Percentiles rank a stretch among this genome's conserved stretches.
Conservation (phyloP, 2,888 invertebrate genomes). For the Craniophora ligustri region DNA sequence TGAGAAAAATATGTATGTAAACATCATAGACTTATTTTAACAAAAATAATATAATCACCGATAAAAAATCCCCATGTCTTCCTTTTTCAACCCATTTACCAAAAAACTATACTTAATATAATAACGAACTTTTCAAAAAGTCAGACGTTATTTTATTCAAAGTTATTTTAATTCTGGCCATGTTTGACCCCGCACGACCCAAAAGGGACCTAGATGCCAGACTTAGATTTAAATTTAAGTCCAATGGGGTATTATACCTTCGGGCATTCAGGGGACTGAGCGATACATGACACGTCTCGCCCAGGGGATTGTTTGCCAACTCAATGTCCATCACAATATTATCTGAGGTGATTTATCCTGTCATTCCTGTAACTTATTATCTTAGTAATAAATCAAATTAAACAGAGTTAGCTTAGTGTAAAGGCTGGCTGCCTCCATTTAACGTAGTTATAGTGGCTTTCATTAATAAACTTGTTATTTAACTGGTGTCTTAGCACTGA, state of each 20-base stretch:
- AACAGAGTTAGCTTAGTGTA: background rate
- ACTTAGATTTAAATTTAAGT: slow-evolving; percentile 12
- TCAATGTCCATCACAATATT: slow-evolving; percentile 15
- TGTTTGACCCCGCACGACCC: background rate
- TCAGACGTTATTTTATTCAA: too few species aligned
- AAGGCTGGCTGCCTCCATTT: background rate
- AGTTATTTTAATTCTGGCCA: background rate
- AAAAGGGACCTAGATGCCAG: background rate
- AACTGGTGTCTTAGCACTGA: too few species aligned
- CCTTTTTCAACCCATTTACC: too few species aligned
- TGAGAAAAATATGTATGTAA: too few species aligned
- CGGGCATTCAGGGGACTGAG: slow-evolving; percentile 10
- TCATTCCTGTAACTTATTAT: background rate
- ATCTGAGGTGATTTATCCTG: background rate
- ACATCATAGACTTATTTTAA: too few species aligned
- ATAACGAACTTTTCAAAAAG: too few species aligned
- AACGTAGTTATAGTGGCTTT: background rate
- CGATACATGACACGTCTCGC: slow-evolving; percentile 16
- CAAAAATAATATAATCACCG: too few species aligned
- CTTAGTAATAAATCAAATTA: background rate
- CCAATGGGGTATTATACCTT: slow-evolving; percentile 15
- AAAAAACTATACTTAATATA: too few species aligned
- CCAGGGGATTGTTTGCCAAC: slow-evolving; percentile 25
- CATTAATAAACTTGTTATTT: background rate
- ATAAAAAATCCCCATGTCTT: too few species aligned